Conservation (phyloP, 2,888 invertebrate genomes). For the Philonicus albiceps region DNA sequence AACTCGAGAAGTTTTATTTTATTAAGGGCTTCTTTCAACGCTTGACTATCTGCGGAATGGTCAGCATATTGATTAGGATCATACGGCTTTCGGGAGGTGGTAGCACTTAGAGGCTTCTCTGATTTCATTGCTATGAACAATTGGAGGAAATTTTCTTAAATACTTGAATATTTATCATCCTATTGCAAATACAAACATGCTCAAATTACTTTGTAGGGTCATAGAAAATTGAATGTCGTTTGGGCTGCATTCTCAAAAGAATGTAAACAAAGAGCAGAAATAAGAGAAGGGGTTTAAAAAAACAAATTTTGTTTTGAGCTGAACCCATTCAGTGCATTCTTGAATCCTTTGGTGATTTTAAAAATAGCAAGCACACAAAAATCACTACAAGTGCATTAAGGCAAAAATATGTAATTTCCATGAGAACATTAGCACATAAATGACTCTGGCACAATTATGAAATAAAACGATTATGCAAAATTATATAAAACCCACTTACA, state of each 20-base stretch:
- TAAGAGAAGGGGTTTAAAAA: neutral
- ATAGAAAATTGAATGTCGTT: neutral
- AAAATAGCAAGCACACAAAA: neutral
- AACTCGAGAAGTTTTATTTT: slow-evolving; percentile 77
- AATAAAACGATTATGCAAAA: neutral
- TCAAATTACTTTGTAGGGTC: neutral
- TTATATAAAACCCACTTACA: slow-evolving; percentile 57
- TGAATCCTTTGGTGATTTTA: neutral
- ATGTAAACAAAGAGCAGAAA: neutral
- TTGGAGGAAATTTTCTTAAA: neutral
- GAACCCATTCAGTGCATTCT: neutral
- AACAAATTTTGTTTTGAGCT: neutral
- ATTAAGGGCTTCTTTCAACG: slow-evolving; percentile 65
- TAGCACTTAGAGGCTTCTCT: slow-evolving; percentile 51
- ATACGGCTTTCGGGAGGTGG: slow-evolving; percentile 56
- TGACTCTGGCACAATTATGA: neutral
- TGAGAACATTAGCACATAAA: neutral
- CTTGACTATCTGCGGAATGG: slow-evolving; percentile 55
- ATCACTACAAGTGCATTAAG: slow-evolving; percentile 47
- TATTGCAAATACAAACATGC: neutral
- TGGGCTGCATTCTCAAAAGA: neutral
- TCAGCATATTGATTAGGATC: slow-evolving; percentile 58
- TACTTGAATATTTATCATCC: neutral
- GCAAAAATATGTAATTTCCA: neutral
- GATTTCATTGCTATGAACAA: slow-evolving; percentile 50